Evolutionary conservation across 2,888 invertebrate genomes (phyloP).

Genomic region (Rhopalosiphum nymphaeae): DNA sequence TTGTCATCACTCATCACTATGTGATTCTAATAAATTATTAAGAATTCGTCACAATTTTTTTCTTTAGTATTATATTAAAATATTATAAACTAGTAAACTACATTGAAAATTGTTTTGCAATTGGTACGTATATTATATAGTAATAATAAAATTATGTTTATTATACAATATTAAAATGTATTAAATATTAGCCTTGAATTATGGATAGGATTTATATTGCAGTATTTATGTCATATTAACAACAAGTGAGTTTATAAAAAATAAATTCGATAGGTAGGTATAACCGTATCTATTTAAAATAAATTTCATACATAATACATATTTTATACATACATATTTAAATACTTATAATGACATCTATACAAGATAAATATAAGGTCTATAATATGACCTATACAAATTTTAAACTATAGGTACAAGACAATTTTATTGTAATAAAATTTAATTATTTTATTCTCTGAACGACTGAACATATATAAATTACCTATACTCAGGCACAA

Average conservation of each 20-base stretch:
- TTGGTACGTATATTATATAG: neutral
- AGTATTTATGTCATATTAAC: neutral
- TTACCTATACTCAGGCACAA: neutral
- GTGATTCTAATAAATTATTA: neutral
- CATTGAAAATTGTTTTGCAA: neutral
- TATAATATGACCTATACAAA: neutral
- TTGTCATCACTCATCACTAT: neutral
- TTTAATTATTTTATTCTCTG: neutral
- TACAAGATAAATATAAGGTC: neutral
- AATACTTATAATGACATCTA: neutral
- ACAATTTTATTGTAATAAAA: neutral
- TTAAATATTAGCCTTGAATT: neutral
- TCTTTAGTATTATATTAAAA: neutral
- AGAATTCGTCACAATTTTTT: neutral
- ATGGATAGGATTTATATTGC: neutral
- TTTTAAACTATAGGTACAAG: neutral
- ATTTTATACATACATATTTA: neutral
- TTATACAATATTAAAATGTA: neutral
- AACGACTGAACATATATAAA: neutral
- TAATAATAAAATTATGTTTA: neutral
- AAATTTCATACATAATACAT: neutral
- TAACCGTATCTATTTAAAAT: neutral
- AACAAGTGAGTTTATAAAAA: neutral
- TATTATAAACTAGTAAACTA: neutral
- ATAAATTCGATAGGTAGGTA: neutral